Evolutionary conservation across 2,888 invertebrate species (phyloP), one percentile per base, ranked within the genome.

Genomic region (Himalopsyche kuldschensis): DNA sequence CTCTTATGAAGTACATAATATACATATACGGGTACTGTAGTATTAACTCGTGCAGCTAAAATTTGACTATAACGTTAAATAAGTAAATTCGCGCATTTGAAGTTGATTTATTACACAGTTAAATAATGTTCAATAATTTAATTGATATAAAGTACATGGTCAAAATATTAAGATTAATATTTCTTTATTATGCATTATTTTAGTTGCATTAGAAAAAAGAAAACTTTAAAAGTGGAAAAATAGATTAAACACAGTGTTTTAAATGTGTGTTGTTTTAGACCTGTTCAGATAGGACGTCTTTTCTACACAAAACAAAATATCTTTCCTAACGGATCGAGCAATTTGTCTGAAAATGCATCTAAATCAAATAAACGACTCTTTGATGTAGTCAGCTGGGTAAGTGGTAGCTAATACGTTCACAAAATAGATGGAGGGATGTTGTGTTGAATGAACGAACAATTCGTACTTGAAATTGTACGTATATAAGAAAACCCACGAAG

Each of bases 321-420:
- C 69, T 69, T 69, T 69, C 27, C 69, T 27, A 69, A 69, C 30
- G 69, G 30, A 69, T 69, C 69, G 69, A 69, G 69, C 69, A 69
- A 69, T 76, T 83, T 80, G 84, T 78, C 75, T 84, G 81, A 47
- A 77, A 78, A 78, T 63, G 78, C 81, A 84, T 78, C 81, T 78
- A 76, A 83, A 80, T 83, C 75, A 76, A 80, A 80, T 75, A 84
- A 81, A 84, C 78, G 81, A 69, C 47, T 77, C 69, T 84, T 84
- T 84, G 79, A 84, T 81, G 81, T 78, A 84, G 81, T 79, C 55
- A 47, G 48, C 63, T 31, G 79, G n/a, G 79, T 63, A 82, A 78
- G 82, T 82, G 78, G 63, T 78, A 32, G 78, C 82, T 63, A 35
- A 35, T 82, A 63, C 63, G 41, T 30, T 31, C 35, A 41, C 5